phyloP scores from a whole-genome alignment of 2,888 invertebrate species.

The Pseudoips prasinana region DNA sequence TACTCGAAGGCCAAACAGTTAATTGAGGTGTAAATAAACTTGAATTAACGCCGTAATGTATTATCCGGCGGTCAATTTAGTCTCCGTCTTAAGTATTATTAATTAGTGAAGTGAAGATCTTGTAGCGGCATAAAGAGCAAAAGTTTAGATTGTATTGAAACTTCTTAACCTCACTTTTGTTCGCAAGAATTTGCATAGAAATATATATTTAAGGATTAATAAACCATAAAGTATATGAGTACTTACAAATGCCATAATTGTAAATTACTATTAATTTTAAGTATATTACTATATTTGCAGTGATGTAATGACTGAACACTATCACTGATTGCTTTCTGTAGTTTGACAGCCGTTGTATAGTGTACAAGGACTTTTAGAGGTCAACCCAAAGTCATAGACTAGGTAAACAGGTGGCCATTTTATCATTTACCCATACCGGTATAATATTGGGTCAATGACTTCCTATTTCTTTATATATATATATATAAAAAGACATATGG shows the following conservation, averaged over 20 bases:
- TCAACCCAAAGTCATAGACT: constrained; percentile 68
- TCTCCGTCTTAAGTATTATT: too few species aligned
- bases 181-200: background rate
- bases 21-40: too few species aligned
- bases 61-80: too few species aligned
- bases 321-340: constrained; percentile 18
- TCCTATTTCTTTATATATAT: too few species aligned
- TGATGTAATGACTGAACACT: constrained; percentile 10
- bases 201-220: too few species aligned
- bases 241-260: constrained; percentile 57
- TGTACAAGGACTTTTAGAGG: constrained; percentile 59
- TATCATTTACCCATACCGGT: background rate
- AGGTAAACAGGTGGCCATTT: constrained; percentile 38
- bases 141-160: too few species aligned
- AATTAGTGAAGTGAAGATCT: too few species aligned
- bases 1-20: too few species aligned
- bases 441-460: too few species aligned
- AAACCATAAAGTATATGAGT: constrained; percentile 2
- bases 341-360: constrained; percentile 58
- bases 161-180: constrained; percentile 14
- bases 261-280: constrained; percentile 1
- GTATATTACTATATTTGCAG: constrained; percentile 1
- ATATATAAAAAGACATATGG: too few species aligned
- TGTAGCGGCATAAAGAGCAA: too few species aligned
- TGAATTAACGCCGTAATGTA: too few species aligned